Base-by-base conservation (phyloP, 1,140 invertebrate species). In the Acyrthosiphon pisum region DNA sequence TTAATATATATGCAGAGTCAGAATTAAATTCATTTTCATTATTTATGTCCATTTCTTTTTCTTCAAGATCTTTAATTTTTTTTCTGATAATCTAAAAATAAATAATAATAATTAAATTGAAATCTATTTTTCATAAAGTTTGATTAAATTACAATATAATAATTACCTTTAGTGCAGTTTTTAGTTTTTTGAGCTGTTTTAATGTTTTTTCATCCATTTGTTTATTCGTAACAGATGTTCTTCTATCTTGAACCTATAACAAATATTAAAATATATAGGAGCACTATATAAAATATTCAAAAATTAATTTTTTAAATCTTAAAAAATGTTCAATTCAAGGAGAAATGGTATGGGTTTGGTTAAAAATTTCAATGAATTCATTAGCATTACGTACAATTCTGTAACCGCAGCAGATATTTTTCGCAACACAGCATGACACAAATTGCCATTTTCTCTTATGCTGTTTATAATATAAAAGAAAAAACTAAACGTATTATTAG, bases 31-130 rank as follows among this genome's bases (percentile, higher is more conserved):
- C n/a, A 56, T 56, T 6, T 30, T 83, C 76, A 93, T 86, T 8
- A 83, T 68, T 93, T 53, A 93, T 30, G 30, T 83, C 35, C 91
- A 93, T 93, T 86, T 93, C 91, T 30, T 37, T 7, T 93, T 93
- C 91, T 44, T 93, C 35, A 8, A 93, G 48, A 22, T 0, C 11
- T 86, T 93, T 93, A 46, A 93, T 93, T 53, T 86, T 84, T n/a
- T 53, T 86, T 18, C 81, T 3, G 7, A 56, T 37, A n/a, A 8
- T 44, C 91, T 93, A 84, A 93, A 93, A 26, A 44, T 7, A 91
- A 50, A 53, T 53, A 91, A 91, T 46, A 53, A 50, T 8, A 9
- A 37, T 53, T 1, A 23, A 18, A 50, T 88, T 50, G 37, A 53
- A 50, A n/a, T 88, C 18, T 50, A 88, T n/a, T 8, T 22, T 35